Conservation (phyloP, 2,113 vertebrate species). For the Hiodon alosoides region DNA sequence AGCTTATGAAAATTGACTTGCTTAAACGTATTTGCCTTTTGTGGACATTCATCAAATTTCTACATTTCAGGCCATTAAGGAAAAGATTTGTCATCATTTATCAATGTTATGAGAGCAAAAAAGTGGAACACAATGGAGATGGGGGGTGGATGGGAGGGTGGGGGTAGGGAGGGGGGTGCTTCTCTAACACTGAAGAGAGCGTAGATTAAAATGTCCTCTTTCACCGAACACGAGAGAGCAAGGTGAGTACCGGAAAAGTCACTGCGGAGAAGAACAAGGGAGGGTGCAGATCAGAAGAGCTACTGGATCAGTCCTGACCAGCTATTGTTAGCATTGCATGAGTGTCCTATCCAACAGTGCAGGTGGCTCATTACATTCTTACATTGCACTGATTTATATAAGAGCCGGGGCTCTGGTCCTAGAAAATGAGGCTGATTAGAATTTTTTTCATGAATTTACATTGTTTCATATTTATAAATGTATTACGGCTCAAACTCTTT, state of each 20-base stretch:
- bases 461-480: too few relatives aligned
- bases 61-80: conserved; percentile 18
- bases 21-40: conserved; percentile 15
- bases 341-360: background rate
- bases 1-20: conserved; percentile 20
- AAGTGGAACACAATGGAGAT: conserved; percentile 7
- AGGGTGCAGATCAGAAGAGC: background rate
- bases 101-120: conserved; percentile 16
- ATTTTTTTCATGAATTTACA: too few relatives aligned
- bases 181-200: background rate
- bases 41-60: conserved; percentile 22
- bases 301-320: background rate
- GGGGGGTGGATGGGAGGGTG: too few relatives aligned
- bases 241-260: background rate
- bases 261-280: background rate
- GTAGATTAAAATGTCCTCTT: background rate
- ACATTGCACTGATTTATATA: background rate
- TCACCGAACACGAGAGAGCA: background rate
- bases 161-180: background rate
- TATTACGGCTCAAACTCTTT: too few relatives aligned
- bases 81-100: conserved; percentile 30
- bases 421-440: too few relatives aligned
- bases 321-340: background rate
- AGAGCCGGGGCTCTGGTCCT: too few relatives aligned
- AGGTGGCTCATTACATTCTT: background rate